These are phyloP conservation scores for Crocallis elinguaria DNA, from an alignment of 2,888 invertebrate species.

Conservation along the genomic window DNA sequence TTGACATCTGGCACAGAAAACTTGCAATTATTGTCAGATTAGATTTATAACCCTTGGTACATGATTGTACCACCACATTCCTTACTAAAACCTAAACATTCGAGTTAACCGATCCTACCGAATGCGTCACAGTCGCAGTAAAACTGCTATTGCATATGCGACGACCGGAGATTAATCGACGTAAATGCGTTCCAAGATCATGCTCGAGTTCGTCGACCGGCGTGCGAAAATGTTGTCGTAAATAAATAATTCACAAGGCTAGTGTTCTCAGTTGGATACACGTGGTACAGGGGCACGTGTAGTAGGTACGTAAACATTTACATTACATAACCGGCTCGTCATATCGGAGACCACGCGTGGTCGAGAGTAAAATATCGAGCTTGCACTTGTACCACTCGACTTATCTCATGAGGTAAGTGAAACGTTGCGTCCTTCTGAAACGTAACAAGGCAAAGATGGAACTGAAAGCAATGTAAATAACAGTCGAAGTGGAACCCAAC, in stretches of 20 bases:
- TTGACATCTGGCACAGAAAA: too few relatives aligned
- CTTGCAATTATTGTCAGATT: too few relatives aligned
- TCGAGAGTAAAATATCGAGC: constrained; percentile 72
- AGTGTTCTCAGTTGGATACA: constrained; percentile 82
- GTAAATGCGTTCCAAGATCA: constrained; percentile 82
- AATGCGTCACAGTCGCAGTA: constrained; percentile 25
- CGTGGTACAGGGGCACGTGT: constrained; percentile 78
- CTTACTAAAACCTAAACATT: background rate
- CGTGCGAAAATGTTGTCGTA: constrained; percentile 85
- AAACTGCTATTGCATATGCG: constrained; percentile 38
- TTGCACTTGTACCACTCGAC: constrained; percentile 56
- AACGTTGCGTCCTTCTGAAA: background rate
- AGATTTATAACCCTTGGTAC: too few relatives aligned
- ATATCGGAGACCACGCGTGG: constrained; percentile 71
- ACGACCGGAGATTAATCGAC: constrained; percentile 75
- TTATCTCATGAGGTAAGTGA: background rate
- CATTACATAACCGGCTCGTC: constrained; percentile 84
- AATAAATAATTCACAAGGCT: constrained; percentile 86
- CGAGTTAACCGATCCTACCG: background rate
- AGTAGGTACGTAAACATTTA: constrained; percentile 83
- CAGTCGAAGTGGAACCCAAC: too few relatives aligned
- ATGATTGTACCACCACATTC: too few relatives aligned
- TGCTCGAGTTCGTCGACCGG: constrained; percentile 80
- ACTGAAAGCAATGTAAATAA: background rate
- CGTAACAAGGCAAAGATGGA: background rate